Evolutionary conservation across 2,888 invertebrate genomes (phyloP), one percentile per base, ranked within the genome.

Genomic region (Drosophila acutilabella): DNA sequence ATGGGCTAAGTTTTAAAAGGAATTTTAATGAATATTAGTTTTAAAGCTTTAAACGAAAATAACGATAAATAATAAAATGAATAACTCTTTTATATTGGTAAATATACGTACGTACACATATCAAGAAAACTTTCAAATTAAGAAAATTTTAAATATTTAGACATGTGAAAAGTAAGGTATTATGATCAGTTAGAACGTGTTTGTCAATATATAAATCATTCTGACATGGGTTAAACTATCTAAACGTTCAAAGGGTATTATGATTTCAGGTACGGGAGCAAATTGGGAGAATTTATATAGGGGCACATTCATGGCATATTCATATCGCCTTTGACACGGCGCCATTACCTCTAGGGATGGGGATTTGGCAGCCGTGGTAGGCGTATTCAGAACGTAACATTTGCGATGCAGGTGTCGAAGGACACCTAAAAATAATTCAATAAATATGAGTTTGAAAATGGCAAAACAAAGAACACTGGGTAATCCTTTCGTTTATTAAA

Each of bases 251-350:
- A 44, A 26, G 42, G 56, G 45, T 45, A 38, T 26, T 1, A 23
- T n/a, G 48, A 26, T 44, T 20, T 38, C 30, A 30, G 65, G 33
- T 33, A 14, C 41, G 6, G 33, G 11, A 16, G 20, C 8, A 14
- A 26, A 16, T 18, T 16, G 20, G 62, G 74, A 57, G 23, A 38
- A 30, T 47, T 41, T 57, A 38, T 45, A 26, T 69, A 75, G 74
- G 74, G 74, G 64, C 57, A 68, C 78, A 75, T 75, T 75, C 74
- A 75, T 75, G 64, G 50, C 74, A 75, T 75, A 75, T 53, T 73
- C 36, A 36, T 36, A 62, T 41, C 78, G 56, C 41, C 62, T 36
- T 54, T 56, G 58, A 50, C 41, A 51, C 61, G 57, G 53, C 50
- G 51, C 69, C 44, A 59, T 41, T 62, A 47, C 62, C 40, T 48